Evolutionary conservation across 2,888 invertebrate genomes (phyloP), one percentile per base, ranked within the genome.

Genomic region (Epinotia demarniana): DNA sequence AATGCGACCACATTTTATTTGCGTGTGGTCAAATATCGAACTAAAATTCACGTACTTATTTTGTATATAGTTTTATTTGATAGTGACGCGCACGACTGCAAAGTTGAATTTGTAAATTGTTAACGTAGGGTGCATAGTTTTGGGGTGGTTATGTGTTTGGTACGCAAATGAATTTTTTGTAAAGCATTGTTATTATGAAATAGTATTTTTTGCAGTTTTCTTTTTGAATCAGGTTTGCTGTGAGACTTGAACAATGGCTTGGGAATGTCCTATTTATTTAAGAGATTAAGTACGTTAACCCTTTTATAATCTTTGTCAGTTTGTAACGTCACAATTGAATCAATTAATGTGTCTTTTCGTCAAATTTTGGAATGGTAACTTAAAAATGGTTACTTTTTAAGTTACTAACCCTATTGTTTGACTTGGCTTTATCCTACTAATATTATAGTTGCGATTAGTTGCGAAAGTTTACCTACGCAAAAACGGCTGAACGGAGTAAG

Each of bases 121-220:
- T 87, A 83, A 86, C 83, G 80, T 85, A 81, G 89, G 90, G 91
- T 87, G 88, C 79, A 80, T 80, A 81, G 78, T 80, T 69, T 83
- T 86, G 86, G 91, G 91, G 90, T 85, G 88, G 81, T 80, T 79
- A 73, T 71, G 73, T 67, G 75, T 77, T 77, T 70, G 66, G 63
- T 79, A 79, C 70, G 76, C 77, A 78, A 78, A 78, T 79, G 73
- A 78, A 66, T 64, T 73, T 64, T 74, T 68, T 61, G 33, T 13
- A 27, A 27, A 64, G 71, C 62, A 57, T 75, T 73, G 70, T 69
- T 70, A 64, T 69, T 39, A 46, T 57, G 13, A 53, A 60, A 23
- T 49, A 23, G 39, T 58, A n/a, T 70, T 70, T 71, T 69, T 73
- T 73, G 55, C 68, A 53, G 43, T 60, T 61, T 70, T 62, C 61